These are phyloP conservation scores for Hesperophylax magnus DNA, from an alignment of 1,140 invertebrate species.

Conservation along the genomic window DNA sequence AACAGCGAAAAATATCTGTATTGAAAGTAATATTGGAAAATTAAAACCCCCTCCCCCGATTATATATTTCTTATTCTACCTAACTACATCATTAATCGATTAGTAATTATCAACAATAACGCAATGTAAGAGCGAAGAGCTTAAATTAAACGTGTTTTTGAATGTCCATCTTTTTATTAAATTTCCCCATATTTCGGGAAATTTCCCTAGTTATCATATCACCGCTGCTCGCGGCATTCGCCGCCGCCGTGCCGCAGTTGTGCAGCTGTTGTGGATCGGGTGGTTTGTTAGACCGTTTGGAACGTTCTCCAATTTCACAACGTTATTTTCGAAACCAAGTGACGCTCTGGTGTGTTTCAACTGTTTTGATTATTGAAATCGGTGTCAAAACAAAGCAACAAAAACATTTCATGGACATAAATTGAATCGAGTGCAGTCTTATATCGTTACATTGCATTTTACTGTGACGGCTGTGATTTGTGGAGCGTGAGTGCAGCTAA, in stretches of 20 bases:
- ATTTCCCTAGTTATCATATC: too few relatives aligned
- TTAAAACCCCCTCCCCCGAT: too few relatives aligned
- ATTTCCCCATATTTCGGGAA: too few relatives aligned
- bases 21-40: too few relatives aligned
- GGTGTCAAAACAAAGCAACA: not conserved
- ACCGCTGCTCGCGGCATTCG: not conserved
- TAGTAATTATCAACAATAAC: too few relatives aligned
- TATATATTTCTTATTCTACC: too few relatives aligned
- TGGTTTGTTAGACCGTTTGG: not conserved
- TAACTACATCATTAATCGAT: too few relatives aligned
- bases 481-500: not conserved
- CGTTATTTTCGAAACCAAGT: slow-evolving; percentile 8
- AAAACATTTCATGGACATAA: not conserved
- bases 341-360: slow-evolving; percentile 15
- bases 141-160: too few relatives aligned
- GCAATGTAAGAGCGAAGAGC: too few relatives aligned
- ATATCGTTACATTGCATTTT: not conserved
- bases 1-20: too few relatives aligned
- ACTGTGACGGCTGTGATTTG: not conserved
- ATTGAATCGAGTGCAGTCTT: not conserved
- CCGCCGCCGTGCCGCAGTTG: not conserved
- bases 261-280: too few relatives aligned
- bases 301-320: slow-evolving; percentile 4
- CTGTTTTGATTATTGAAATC: slow-evolving; percentile 6
- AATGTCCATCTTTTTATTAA: too few relatives aligned